These are phyloP conservation scores for Aphelocoma coerulescens DNA, from an alignment of 2,113 vertebrate genomes.

Conservation along the genomic window DNA sequence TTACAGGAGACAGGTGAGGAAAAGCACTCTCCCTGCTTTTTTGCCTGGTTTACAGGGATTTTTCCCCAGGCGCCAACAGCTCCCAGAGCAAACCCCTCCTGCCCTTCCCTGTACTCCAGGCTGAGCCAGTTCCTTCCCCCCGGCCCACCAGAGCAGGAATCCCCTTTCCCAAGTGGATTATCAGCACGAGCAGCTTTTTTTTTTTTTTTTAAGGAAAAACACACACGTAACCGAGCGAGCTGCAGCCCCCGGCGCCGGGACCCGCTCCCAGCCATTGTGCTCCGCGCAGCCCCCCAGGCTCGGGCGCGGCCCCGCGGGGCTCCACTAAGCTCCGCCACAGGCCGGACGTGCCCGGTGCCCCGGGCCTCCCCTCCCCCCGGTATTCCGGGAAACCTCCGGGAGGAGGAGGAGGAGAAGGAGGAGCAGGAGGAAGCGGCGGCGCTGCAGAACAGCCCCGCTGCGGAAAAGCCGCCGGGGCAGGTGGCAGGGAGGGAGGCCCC, in stretches of 20 bases:
- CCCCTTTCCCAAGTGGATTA: background rate
- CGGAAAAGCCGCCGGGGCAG: constrained; percentile 24
- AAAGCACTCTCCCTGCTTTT: background rate
- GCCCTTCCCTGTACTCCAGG: background rate
- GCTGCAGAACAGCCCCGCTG: constrained; percentile 33
- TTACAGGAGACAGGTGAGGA: background rate
- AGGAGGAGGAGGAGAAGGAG: background rate
- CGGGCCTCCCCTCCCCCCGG: constrained; percentile 15
- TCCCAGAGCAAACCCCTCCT: background rate
- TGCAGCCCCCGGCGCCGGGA: background rate
- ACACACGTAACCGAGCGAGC: background rate
- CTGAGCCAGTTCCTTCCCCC: background rate
- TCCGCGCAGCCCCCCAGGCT: background rate
- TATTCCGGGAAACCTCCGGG: constrained; percentile 55
- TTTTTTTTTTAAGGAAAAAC: background rate
- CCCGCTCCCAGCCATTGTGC: background rate
- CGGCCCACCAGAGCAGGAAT: background rate
- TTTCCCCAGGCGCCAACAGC: background rate
- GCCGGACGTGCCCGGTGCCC: constrained; percentile 39
- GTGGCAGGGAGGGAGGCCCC: background rate
- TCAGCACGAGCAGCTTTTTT: background rate
- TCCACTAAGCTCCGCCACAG: constrained; percentile 30
- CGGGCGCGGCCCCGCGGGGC: constrained; percentile 7
- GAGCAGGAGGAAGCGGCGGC: constrained; percentile 22
- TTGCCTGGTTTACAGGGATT: background rate